Evolutionary conservation across 1,140 invertebrate genomes (phyloP).

Genomic region (Drosophila arawakana): DNA sequence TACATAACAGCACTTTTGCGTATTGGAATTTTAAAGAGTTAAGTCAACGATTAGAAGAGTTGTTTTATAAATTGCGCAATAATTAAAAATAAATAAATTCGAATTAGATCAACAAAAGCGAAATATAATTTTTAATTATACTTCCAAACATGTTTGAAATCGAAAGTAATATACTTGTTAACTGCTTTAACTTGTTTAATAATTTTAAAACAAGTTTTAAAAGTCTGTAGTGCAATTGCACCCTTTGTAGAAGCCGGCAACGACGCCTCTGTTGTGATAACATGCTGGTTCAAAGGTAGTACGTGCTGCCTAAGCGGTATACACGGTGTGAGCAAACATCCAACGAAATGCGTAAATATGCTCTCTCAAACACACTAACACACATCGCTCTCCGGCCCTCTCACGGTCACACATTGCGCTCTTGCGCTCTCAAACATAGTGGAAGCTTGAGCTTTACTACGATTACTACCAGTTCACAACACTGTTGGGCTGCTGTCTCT

Average conservation of each 20-base stretch:
- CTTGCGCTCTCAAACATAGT: slow-evolving; percentile 13
- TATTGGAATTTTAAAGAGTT: slow-evolving; percentile 23
- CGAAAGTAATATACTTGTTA: background rate
- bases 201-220: slow-evolving; percentile 1
- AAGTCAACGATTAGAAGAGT: background rate
- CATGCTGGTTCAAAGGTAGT: slow-evolving; percentile 48
- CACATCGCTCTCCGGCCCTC: slow-evolving; percentile 12
- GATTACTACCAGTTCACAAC: slow-evolving; percentile 60
- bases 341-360: slow-evolving; percentile 69
- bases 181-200: background rate
- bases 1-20: slow-evolving; percentile 36
- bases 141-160: background rate
- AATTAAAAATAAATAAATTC: background rate
- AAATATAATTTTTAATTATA: background rate
- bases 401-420: slow-evolving; percentile 34
- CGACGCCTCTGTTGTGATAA: slow-evolving; percentile 58
- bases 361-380: slow-evolving; percentile 19
- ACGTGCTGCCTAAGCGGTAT: slow-evolving; percentile 39
- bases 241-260: slow-evolving; percentile 39
- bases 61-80: slow-evolving; percentile 10
- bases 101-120: slow-evolving; percentile 2
- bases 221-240: background rate
- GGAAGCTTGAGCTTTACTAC: slow-evolving; percentile 73
- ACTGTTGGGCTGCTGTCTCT: slow-evolving; percentile 35
- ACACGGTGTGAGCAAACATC: slow-evolving; percentile 44